A percentile compares a stretch with the other conserved stretches of the same genome.
phyloP scores from a whole-genome alignment of 2,888 invertebrate species.

The Drosophila hamatofila region DNA sequence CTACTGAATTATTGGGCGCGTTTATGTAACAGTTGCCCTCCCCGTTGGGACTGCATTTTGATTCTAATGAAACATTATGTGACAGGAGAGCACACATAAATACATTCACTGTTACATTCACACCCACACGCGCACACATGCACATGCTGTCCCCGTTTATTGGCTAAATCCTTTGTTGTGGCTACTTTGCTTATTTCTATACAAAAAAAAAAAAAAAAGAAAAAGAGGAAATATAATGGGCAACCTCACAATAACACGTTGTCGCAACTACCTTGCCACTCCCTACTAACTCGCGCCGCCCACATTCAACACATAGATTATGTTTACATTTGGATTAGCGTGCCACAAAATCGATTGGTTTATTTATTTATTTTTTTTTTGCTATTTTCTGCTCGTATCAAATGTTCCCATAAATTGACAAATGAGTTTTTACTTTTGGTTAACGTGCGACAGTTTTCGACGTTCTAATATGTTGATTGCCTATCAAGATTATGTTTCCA shows the following conservation, averaged over 20 bases:
- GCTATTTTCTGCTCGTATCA: slow-evolving; percentile 44
- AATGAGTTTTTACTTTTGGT: slow-evolving; percentile 46
- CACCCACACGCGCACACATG: background rate
- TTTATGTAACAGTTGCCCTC: slow-evolving; percentile 66
- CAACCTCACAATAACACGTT: slow-evolving; percentile 29
- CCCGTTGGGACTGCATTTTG: slow-evolving; percentile 46
- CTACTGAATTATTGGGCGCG: slow-evolving; percentile 68
- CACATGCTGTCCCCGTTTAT: slow-evolving; percentile 40
- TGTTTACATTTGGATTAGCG: slow-evolving; percentile 60
- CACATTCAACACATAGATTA: slow-evolving; percentile 11
- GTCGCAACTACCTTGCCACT: slow-evolving; percentile 14
- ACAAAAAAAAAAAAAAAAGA: slow-evolving; percentile 10
- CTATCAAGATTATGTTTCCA: slow-evolving; percentile 6
- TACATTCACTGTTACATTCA: slow-evolving; percentile 9
- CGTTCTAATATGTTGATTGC: slow-evolving; percentile 32
- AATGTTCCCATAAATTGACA: slow-evolving; percentile 52
- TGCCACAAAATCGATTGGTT: slow-evolving; percentile 47
- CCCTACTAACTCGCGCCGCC: slow-evolving; percentile 4
- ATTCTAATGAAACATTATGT: slow-evolving; percentile 78
- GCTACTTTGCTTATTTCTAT: slow-evolving; percentile 47
- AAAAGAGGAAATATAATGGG: slow-evolving; percentile 7
- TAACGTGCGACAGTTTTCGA: slow-evolving; percentile 16
- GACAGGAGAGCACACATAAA: slow-evolving; percentile 36
- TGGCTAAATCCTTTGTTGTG: slow-evolving; percentile 73
- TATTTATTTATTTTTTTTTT: slow-evolving; percentile 17